phyloP scores from a whole-genome alignment of 2,797 vertebrate genomes.

The Malacoraja senta region DNA sequence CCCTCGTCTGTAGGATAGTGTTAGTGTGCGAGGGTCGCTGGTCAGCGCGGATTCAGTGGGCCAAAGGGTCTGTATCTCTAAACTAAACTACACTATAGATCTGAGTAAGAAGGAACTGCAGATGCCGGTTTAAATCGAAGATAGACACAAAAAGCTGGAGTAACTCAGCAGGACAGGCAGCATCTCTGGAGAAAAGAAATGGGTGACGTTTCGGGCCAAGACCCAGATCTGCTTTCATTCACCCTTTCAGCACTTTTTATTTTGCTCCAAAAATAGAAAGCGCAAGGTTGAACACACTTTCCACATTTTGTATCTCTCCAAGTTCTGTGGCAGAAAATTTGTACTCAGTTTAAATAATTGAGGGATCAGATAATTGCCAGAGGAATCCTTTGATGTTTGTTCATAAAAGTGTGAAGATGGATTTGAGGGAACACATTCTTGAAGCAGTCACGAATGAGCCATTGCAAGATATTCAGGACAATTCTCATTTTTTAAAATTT shows the following conservation, averaged over 20 bases:
- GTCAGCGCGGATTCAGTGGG: too few relatives aligned
- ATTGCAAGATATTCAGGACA: background rate
- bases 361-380: background rate
- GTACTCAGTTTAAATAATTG: background rate
- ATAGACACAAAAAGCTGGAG: too few relatives aligned
- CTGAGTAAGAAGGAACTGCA: too few relatives aligned
- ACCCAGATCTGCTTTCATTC: background rate
- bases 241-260: background rate
- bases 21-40: too few relatives aligned
- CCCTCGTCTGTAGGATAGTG: too few relatives aligned
- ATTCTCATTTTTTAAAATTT: background rate
- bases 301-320: background rate
- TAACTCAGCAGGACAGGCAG: too few relatives aligned
- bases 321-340: background rate
- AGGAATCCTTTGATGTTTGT: background rate
- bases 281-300: background rate
- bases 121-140: too few relatives aligned
- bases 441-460: background rate
- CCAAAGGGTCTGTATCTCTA: too few relatives aligned
- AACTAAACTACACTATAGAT: too few relatives aligned
- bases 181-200: too few relatives aligned
- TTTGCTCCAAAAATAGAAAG: background rate
- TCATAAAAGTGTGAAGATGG: background rate
- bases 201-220: too few relatives aligned
- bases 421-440: background rate